Base-by-base conservation (phyloP, 1,140 invertebrate genomes). In the Radopholus similis region DNA sequence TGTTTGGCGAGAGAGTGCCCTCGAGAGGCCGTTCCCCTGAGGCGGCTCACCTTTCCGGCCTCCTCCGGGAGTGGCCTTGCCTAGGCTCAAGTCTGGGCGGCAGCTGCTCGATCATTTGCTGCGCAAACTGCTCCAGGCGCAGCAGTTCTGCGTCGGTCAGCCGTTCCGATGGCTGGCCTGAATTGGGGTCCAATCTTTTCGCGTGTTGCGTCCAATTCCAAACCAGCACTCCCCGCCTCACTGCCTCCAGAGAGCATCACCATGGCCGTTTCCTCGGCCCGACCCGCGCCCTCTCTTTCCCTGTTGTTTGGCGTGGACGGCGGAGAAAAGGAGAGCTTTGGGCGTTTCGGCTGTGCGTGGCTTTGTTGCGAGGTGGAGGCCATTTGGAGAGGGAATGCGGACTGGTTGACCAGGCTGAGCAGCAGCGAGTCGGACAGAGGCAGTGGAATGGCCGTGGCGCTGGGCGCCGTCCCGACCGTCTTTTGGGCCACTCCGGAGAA, bases 61-160 rank as follows among this genome's bases (percentile, higher is more conserved):
- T 32, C n/a, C 76, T 57, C 40, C 72, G 75, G 35, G 47, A 66
- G 21, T 72, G 68, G 4, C 60, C 71, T 4, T 51, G 37, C 44
- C 70, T 30, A 9, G 72, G 68, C 56, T 74, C 74, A 18, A 77
- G 32, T 26, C 47, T 30, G 18, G 23, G n/a, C 4, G 70, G 74
- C n/a, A 68, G 13, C 42, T 77, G 47, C 28, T 68, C 26, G 38
- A 65, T 37, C 26, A 75, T 30, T 51, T 47, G 63, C n/a, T 28
- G 28, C 42, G 70, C 72, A 11, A 75, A 30, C 49, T 71, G 34
- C 1, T 32, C 15, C 23, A 72, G 18, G 8, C 62, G 53, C n/a
- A 15, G 26, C 6, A 75, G 26, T 28, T 72, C 70, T 23, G 40
- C 54, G 21, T 74, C 71, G 23, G 23, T 68, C 13, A 72, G 28